Base-by-base conservation (phyloP, 2,113 vertebrate genomes). In the Phalacrocorax pelagicus region DNA sequence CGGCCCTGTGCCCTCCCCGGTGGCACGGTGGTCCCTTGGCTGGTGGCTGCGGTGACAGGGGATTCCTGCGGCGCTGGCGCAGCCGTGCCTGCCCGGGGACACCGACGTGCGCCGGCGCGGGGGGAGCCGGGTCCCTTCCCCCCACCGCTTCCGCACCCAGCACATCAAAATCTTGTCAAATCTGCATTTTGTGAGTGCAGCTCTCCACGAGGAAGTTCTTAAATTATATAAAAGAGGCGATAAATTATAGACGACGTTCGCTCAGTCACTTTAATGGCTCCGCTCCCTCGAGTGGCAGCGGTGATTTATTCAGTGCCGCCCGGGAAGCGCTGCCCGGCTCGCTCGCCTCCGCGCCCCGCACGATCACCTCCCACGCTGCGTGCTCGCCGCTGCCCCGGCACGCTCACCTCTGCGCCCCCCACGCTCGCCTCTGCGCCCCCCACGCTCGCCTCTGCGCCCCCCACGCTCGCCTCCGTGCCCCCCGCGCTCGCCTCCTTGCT, bases 161-260 rank as follows among this genome's bases (percentile, higher is more conserved):
- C 88, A 21, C 95, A 88, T 94, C 92, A 90, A 58, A 92, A 88
- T 77, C 93, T 52, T 92, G 93, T 94, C 94, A 94, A 67, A 84
- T 82, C 89, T 32, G 73, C 94, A 49, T 91, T 94, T 89, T 85
- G 93, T 47, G 80, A 86, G 95, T 36, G 94, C 95, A 20, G 92
- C 88, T 94, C 93, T 91, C 90, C 94, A 40, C 84, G 59, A 92
- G 96, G 97, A 97, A 97, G 95, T 96, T 96, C 96, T 96, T 97
- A 96, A 97, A 97, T 97, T 96, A 97, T 96, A 97, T 95, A 97
- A 96, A 97, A 95, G 95, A 96, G 96, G 95, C 82, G 93, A 97
- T 97, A 96, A 97, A 97, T 97, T 97, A 96, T 95, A 88, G 97
- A 95, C 74, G 96, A 81, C 94, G 94, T 81, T 95, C 84, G 49